Evolutionary conservation across 2,797 vertebrate species (phyloP).

Genomic region (Ctenosaura bakeri): DNA sequence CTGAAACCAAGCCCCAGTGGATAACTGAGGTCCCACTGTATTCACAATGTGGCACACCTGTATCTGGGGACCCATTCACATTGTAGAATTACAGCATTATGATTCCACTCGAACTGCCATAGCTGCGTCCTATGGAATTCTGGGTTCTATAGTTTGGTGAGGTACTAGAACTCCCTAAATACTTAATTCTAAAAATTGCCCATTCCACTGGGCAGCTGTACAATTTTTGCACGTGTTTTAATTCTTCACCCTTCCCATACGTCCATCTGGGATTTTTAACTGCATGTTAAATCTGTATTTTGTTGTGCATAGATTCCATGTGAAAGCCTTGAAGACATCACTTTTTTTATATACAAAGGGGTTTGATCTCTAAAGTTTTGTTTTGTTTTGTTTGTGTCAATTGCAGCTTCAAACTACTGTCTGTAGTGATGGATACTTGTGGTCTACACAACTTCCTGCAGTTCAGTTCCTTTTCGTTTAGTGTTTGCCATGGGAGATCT

Average conservation of each 20-base stretch:
- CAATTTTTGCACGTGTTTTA: no score
- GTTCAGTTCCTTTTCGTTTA: conserved; percentile 67
- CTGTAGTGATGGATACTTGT: conserved; percentile 75
- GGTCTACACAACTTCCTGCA: conserved; percentile 80
- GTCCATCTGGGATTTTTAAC: background rate
- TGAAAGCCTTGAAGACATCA: conserved; percentile 45
- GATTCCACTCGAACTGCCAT: no score
- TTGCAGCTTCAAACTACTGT: conserved; percentile 67
- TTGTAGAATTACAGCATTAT: no score
- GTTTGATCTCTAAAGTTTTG: conserved; percentile 27
- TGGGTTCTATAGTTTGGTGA: no score
- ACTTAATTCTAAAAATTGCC: no score
- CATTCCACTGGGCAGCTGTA: background rate
- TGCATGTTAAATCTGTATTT: conserved; percentile 30
- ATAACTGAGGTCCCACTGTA: no score
- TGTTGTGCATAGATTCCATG: conserved; percentile 5
- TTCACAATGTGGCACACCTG: background rate
- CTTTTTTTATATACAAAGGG: conserved; percentile 26
- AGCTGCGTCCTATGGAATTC: no score
- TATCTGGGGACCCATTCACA: no score
- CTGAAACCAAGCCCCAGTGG: no score
- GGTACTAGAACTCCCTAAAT: no score
- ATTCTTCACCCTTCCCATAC: no score
- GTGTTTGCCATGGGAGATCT: conserved; percentile 75
- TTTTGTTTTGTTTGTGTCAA: conserved; percentile 45